A percentile compares a stretch with the other conserved stretches of the same genome.
Evolutionary conservation across 2,113 vertebrate species (phyloP).

Genomic region (Gavia stellata): DNA sequence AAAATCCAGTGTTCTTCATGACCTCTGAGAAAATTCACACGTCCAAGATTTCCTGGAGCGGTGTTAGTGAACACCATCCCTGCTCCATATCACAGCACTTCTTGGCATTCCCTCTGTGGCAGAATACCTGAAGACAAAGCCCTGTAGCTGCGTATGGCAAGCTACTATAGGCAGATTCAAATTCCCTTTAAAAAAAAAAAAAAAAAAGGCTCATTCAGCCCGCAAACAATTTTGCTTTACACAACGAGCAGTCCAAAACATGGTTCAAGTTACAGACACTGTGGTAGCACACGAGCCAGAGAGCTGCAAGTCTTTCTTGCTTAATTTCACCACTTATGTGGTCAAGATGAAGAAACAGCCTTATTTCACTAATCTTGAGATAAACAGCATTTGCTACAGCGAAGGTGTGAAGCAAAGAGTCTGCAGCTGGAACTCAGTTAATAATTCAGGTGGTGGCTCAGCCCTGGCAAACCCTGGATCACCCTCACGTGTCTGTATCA

Average conservation of each 20-base stretch:
- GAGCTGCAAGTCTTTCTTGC: neutral
- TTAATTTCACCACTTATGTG: neutral
- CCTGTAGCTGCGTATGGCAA: neutral
- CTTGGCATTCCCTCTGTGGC: neutral
- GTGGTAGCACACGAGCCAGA: neutral
- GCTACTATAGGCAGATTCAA: neutral
- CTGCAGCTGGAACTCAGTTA: neutral
- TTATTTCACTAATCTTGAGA: neutral
- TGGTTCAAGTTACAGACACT: neutral
- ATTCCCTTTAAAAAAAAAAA: neutral
- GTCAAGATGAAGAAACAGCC: neutral
- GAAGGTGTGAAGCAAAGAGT: neutral
- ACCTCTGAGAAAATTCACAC: neutral
- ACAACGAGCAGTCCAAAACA: neutral
- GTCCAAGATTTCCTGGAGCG: neutral
- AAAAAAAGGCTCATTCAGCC: neutral
- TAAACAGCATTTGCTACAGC: neutral
- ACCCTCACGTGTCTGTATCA: neutral
- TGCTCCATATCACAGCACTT: neutral
- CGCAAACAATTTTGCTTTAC: neutral
- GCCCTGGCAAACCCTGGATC: neutral
- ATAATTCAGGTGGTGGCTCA: constrained; percentile 4
- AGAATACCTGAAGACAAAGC: neutral
- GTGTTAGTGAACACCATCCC: neutral
- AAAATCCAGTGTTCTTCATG: neutral